Conservation (phyloP, 2,113 vertebrate species). For the Ammodytes marinus region DNA sequence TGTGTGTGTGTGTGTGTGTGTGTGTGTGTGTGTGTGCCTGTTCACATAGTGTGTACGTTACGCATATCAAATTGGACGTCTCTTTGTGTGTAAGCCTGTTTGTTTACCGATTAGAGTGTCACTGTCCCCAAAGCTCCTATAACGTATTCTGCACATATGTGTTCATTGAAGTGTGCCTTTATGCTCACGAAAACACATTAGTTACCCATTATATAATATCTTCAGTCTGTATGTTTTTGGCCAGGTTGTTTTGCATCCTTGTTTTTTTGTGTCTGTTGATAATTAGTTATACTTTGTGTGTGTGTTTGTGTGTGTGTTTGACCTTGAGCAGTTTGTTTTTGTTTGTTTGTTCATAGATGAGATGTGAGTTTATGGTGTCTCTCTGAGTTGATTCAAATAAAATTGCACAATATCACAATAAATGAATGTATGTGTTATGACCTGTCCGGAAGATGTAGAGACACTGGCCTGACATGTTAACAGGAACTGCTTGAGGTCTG, state of each 20-base stretch:
- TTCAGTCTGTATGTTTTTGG: background rate
- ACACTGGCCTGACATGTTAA: too few species aligned
- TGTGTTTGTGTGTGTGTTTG: background rate
- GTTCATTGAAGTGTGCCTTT: background rate
- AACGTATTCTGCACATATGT: background rate
- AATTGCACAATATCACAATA: too few species aligned
- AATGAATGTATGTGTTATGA: too few species aligned
- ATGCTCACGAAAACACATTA: background rate
- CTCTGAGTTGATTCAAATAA: background rate
- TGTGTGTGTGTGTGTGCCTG: background rate
- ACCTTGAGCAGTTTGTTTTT: background rate
- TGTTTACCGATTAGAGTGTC: constrained; percentile 17
- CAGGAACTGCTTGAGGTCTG: background rate
- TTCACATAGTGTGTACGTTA: background rate
- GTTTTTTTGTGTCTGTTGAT: background rate
- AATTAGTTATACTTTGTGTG: background rate
- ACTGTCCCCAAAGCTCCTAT: background rate
- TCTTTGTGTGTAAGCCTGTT: constrained; percentile 13
- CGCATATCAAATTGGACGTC: background rate
- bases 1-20: constrained; percentile 7
- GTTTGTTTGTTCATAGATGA: background rate
- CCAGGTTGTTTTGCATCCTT: background rate
- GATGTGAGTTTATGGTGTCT: background rate
- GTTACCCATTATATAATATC: background rate
- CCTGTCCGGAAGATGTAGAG: too few species aligned